phyloP scores from a whole-genome alignment of 2,113 vertebrate genomes.

The Ondatra zibethicus region DNA sequence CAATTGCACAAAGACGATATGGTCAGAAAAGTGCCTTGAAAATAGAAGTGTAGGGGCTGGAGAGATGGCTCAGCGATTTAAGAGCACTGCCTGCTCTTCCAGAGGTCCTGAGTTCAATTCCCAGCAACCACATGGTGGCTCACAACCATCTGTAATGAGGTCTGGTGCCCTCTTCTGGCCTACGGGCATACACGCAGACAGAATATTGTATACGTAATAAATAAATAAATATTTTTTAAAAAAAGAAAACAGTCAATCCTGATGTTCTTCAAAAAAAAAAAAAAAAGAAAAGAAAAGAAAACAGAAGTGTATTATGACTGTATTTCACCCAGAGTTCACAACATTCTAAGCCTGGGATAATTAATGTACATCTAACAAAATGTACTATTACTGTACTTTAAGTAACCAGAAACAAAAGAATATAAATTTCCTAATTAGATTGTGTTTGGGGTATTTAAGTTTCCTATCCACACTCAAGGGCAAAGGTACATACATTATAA shows the following conservation, averaged over 20 bases:
- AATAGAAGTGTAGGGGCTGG: background rate
- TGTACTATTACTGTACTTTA: conserved; percentile 20
- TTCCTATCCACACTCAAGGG: conserved; percentile 50
- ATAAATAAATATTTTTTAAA: too few species aligned
- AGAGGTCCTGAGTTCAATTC: too few species aligned
- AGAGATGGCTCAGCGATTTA: too few species aligned
- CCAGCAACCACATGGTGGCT: too few species aligned
- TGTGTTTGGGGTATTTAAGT: conserved; percentile 10
- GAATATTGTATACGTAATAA: too few species aligned
- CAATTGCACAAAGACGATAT: conserved; percentile 16
- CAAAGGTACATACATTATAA: conserved; percentile 61
- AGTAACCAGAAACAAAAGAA: conserved; percentile 33
- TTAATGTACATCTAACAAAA: conserved; percentile 44
- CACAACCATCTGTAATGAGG: too few species aligned
- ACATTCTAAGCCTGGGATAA: conserved; percentile 37
- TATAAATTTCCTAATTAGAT: conserved; percentile 41
- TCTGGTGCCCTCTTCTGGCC: too few species aligned
- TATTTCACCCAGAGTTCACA: conserved; percentile 28
- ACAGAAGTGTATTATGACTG: background rate
- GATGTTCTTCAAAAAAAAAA: too few species aligned
- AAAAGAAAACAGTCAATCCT: too few species aligned
- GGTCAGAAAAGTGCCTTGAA: conserved; percentile 35
- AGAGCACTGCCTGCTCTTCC: too few species aligned
- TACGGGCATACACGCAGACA: too few species aligned
- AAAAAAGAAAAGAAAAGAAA: too few species aligned